Evolutionary conservation across 2,797 vertebrate genomes (phyloP), one percentile per base, ranked within the genome.

Genomic region (Arremon aurantiirostris): DNA sequence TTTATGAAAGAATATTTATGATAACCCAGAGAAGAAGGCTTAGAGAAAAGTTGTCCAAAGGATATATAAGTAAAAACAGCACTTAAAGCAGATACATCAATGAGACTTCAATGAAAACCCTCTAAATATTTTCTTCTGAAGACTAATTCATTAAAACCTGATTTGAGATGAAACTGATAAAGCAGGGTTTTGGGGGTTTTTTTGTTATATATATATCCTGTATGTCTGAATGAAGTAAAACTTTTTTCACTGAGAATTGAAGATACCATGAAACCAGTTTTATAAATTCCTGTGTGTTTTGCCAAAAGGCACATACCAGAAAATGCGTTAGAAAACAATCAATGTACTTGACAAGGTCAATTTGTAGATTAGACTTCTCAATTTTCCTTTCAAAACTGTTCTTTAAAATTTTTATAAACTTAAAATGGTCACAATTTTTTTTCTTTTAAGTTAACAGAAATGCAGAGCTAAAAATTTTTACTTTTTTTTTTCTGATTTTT

Each of bases 401-500:
- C 21, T 69, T 42, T 85, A 73, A 20, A 77, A 72, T 37, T 76
- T 55, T 1, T 41, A 76, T 72, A 44, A 82, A 49, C 5, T 84
- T n/a, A 15, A 42, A 86, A 50, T 56, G 4, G 10, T 41, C 15
- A 24, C 8, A 5, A 28, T 15, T 10, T 21, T 41, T 49, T 32
- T 53, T 11, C 24, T 13, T 42, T 39, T 18, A 35, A 30, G 8
- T 37, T 83, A 41, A 22, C 10, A 19, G 14, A 65, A 82, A 65
- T n/a, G 11, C 0, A 1, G 7, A 44, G 9, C 9, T 46, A 75
- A 71, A 22, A 30, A 24, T 37, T 2, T 30, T 3, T 2, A 44
- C 26, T 20, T 34, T 22, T 46, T 46, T 53, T 49, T 41, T 39
- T 4, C 9, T 37, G 20, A 21, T 37, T 24, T 71, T 79, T 79